Evolutionary conservation across 1,140 invertebrate species (phyloP), one percentile per base, ranked within the genome.

Genomic region (Polypedilum vanderplanki): DNA sequence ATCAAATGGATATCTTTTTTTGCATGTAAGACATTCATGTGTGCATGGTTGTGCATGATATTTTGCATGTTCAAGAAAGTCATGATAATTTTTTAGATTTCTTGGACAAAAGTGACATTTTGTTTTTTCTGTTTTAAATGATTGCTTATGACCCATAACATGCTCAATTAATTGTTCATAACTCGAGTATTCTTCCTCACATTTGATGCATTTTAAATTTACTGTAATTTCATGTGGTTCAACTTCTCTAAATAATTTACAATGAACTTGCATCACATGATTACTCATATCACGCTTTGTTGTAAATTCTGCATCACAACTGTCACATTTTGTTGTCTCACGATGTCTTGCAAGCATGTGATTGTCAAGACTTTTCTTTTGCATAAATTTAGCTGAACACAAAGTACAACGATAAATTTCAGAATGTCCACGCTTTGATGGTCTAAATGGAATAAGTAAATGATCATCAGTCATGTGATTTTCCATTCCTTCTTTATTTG

Each of bases 381-480:
- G 46, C 46, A 57, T 12, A 12, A 57, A 57, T n/a, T 57, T 57
- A n/a, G 46, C 46, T n/a, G 12, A 57, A 12, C 46, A 57, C 4
- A 57, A n/a, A n/a, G 9, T 4, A 3, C 46, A 57, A n/a, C n/a
- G 12, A 0, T 12, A 12, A 57, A 15, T 57, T 12, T 57, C 46
- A 15, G 12, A n/a, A n/a, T 57, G 12, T 57, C n/a, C n/a, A 1
- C 12, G 12, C 8, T 4, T 4, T 15, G 12, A n/a, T 15, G 4
- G 46, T 57, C n/a, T 57, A 4, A n/a, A n/a, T 57, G 8, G 10
- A 4, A 15, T 12, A 3, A 57, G 12, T 15, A 15, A 57, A 12
- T 70, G 65, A 70, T 70, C 65, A 10, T 70, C 65, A 20, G 17
- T 70, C 20, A 70, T 70, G 65, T 70, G 65, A 70, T 70, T 20